A percentile compares a stretch with the other conserved stretches of the same genome.
phyloP scores from a whole-genome alignment of 92 coral and sea anemone species.

The Zoanthus sansibaricus region DNA sequence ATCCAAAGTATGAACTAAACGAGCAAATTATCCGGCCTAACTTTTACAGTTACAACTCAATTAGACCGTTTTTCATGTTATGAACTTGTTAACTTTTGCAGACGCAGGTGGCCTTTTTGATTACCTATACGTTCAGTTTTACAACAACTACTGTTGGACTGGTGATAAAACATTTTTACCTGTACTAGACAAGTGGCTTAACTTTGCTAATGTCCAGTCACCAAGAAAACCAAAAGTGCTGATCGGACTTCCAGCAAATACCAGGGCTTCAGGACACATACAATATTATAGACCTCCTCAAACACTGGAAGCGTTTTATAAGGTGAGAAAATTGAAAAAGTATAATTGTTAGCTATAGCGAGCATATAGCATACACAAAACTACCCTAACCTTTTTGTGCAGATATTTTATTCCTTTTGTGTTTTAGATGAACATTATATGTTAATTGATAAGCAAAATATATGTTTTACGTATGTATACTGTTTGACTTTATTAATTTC shows the following conservation, averaged over 20 bases:
- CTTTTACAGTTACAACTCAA: too few species aligned
- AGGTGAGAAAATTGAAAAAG: constrained; percentile 36
- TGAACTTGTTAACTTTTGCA: neutral
- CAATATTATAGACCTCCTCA: constrained; percentile 81
- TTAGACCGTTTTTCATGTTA: too few species aligned
- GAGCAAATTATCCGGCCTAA: too few species aligned
- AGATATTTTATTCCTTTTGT: too few species aligned
- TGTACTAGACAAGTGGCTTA: constrained; percentile 82
- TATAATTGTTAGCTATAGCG: neutral
- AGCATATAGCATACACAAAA: too few species aligned
- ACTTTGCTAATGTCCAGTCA: constrained; percentile 69
- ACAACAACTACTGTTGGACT: constrained; percentile 88
- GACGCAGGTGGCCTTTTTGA: constrained; percentile 85
- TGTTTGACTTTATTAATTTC: too few species aligned
- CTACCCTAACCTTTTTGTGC: too few species aligned
- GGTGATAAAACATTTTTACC: constrained; percentile 68
- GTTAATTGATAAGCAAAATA: too few species aligned
- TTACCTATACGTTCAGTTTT: constrained; percentile 84
- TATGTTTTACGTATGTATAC: too few species aligned
- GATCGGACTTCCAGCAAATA: constrained; percentile 80
- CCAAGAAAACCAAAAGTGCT: constrained; percentile 65
- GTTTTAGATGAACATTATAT: too few species aligned
- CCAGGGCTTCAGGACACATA: constrained; percentile 72
- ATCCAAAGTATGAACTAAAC: too few species aligned
- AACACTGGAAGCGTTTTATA: constrained; percentile 64